Percentiles rank a stretch among this genome's conserved stretches.
These are phyloP conservation scores for Alectura lathami DNA, from an alignment of 2,113 vertebrate species.

Conservation along the genomic window DNA sequence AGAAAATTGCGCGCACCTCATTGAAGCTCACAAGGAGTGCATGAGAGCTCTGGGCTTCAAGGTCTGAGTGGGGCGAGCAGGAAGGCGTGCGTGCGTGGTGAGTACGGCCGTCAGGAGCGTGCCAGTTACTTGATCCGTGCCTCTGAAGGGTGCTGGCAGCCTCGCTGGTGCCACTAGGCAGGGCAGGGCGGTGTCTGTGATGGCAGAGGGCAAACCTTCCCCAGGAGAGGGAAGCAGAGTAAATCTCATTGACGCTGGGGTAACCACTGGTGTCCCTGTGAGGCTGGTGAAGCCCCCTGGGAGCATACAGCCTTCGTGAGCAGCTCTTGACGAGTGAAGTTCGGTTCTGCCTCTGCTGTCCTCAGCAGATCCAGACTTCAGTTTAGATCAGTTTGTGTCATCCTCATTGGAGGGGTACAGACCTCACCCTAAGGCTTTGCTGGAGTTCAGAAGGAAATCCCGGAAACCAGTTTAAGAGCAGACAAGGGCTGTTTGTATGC, in stretches of 20 bases:
- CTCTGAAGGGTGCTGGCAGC: background rate
- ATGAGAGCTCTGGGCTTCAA: constrained; percentile 98
- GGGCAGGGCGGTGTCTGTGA: background rate
- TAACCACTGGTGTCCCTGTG: background rate
- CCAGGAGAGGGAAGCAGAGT: background rate
- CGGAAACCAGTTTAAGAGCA: background rate
- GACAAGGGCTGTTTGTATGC: background rate
- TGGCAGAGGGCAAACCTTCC: background rate
- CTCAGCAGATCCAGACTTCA: background rate
- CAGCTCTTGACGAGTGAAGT: background rate
- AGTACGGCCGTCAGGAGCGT: background rate
- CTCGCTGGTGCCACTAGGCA: background rate
- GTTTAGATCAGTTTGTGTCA: background rate
- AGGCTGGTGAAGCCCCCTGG: background rate
- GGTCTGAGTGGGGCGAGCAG: constrained; percentile 76
- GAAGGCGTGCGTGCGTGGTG: constrained; percentile 8
- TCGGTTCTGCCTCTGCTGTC: background rate
- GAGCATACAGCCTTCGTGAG: background rate
- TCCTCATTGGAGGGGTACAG: background rate
- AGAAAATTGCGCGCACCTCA: constrained; percentile 87
- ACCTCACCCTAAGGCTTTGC: too few relatives aligned
- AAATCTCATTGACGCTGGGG: background rate
- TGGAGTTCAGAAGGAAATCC: background rate
- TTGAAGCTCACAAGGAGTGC: constrained; percentile 97
- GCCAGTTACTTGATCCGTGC: background rate